These are phyloP conservation scores for Zaprionus lachaisei DNA, from an alignment of 1,140 invertebrate species.

Conservation along the genomic window DNA sequence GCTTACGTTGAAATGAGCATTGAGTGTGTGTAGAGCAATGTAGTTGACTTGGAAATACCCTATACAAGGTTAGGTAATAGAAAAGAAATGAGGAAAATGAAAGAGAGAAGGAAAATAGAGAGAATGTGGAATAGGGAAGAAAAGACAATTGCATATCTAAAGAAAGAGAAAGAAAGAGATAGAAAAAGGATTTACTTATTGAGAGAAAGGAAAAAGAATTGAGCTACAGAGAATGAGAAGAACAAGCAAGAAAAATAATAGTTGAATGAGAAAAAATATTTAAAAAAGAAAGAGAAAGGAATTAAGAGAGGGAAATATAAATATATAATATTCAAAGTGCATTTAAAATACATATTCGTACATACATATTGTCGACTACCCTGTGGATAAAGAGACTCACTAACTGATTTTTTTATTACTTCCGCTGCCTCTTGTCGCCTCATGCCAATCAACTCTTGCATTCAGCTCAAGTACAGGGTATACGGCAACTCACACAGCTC, in stretches of 20 bases:
- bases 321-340: no score
- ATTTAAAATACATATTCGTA: no score
- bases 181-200: no score
- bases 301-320: no score
- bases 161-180: background rate
- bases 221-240: background rate
- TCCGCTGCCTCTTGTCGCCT: background rate
- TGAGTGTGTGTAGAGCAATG: background rate
- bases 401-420: no score
- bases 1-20: background rate
- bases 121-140: background rate
- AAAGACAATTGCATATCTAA: background rate
- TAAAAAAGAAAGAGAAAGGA: no score
- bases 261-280: background rate
- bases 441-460: background rate
- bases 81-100: background rate
- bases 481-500: background rate
- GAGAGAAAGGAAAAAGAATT: background rate
- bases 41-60: constrained; percentile 1
- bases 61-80: background rate
- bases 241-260: background rate
- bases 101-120: background rate
- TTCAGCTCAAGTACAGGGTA: background rate
- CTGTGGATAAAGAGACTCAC: no score
- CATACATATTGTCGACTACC: no score